Evolutionary conservation across 1,140 invertebrate genomes (phyloP).

Genomic region (Mercenaria mercenaria): DNA sequence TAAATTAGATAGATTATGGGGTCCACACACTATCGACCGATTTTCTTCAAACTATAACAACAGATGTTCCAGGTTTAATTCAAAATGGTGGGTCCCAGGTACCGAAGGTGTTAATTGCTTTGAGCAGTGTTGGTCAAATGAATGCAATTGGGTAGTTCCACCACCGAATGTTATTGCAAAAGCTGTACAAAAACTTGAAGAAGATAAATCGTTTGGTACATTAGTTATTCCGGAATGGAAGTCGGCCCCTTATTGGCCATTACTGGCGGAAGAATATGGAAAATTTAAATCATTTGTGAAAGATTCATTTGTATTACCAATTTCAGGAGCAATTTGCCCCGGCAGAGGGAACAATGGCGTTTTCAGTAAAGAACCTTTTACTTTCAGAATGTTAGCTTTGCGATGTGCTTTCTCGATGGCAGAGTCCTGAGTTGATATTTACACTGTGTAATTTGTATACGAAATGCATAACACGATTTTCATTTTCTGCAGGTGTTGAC

Average conservation of each 20-base stretch:
- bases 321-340: not conserved
- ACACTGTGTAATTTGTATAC: not conserved
- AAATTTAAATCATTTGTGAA: not conserved
- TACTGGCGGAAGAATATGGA: not conserved
- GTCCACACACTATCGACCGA: slow-evolving; percentile 50
- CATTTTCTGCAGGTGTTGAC: not conserved
- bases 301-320: not conserved
- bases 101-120: not conserved
- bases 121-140: not conserved
- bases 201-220: not conserved
- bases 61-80: slow-evolving; percentile 20
- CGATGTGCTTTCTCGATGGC: not conserved
- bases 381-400: not conserved
- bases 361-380: not conserved
- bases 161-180: not conserved
- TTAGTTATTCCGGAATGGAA: not conserved
- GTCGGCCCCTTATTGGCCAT: not conserved
- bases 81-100: not conserved
- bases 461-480: not conserved
- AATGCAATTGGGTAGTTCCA: not conserved
- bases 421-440: not conserved
- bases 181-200: not conserved
- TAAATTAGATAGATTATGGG: slow-evolving; percentile 26
- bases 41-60: slow-evolving; percentile 44
- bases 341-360: slow-evolving; percentile 2